Evolutionary conservation across 2,797 vertebrate species (phyloP).

Genomic region (Sylvia borin): DNA sequence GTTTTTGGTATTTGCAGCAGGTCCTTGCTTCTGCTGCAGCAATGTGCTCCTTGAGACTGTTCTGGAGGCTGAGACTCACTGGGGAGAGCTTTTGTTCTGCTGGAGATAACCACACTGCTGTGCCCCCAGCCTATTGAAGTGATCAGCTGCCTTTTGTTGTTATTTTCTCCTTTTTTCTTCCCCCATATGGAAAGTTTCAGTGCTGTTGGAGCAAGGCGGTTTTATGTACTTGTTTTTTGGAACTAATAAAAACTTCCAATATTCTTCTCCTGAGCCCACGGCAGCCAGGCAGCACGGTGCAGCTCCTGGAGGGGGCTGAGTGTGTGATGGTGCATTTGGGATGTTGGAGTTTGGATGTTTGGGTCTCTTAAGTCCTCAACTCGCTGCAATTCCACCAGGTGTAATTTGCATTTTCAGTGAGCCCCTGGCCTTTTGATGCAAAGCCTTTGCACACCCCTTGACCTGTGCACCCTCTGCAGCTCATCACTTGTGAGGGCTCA

Average conservation of each 20-base stretch:
- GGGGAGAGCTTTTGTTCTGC: constrained; percentile 6
- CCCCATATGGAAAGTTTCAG: neutral
- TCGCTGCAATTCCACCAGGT: neutral
- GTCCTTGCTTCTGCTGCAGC: neutral
- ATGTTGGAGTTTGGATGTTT: neutral
- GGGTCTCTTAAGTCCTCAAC: neutral
- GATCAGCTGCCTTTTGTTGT: neutral
- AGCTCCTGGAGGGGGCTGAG: neutral
- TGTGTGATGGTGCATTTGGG: neutral
- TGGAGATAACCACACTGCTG: neutral
- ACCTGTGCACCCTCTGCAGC: neutral
- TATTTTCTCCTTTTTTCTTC: neutral
- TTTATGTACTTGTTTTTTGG: neutral
- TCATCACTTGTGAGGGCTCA: neutral
- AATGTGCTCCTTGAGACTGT: neutral
- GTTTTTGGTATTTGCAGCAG: neutral
- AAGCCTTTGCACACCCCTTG: neutral
- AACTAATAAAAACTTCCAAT: neutral
- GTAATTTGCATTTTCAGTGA: neutral
- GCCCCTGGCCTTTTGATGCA: neutral
- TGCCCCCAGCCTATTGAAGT: neutral
- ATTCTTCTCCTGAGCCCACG: neutral
- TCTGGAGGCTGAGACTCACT: neutral
- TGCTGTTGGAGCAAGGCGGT: rapidly evolving
- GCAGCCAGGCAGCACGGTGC: neutral